Percentiles rank a stretch among this genome's conserved stretches.
Evolutionary conservation across 1,140 invertebrate genomes (phyloP).

Genomic region (Drosophila pallidifrons): DNA sequence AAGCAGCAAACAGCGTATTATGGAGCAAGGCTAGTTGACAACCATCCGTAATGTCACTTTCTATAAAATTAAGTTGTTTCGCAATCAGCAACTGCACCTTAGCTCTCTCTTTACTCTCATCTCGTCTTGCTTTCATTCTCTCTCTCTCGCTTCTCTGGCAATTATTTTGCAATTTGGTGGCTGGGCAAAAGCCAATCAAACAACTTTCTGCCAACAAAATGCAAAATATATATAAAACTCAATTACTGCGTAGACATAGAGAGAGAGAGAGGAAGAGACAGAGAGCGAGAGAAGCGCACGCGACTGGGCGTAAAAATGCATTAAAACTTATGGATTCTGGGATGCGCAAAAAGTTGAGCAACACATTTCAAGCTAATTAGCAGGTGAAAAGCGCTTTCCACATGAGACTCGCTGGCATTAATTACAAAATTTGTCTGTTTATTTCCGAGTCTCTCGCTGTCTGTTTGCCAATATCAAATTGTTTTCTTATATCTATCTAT

Average conservation of each 20-base stretch:
- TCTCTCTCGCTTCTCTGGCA: conserved; percentile 23
- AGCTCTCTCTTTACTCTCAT: neutral
- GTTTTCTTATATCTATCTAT: conserved; percentile 34
- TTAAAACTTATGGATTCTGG: conserved; percentile 55
- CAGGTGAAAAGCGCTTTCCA: conserved; percentile 36
- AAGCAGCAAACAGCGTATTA: conserved; percentile 14
- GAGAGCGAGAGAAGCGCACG: neutral
- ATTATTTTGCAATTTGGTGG: conserved; percentile 78
- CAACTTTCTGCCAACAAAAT: conserved; percentile 73
- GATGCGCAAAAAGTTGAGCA: conserved; percentile 33
- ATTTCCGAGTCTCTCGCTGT: neutral
- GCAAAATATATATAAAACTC: conserved; percentile 76
- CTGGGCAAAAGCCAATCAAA: conserved; percentile 74
- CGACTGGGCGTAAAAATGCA: conserved; percentile 33
- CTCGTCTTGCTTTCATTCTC: neutral
- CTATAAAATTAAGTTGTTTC: conserved; percentile 76
- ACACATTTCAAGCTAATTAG: conserved; percentile 43
- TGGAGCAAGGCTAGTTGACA: conserved; percentile 39
- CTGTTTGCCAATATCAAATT: conserved; percentile 54
- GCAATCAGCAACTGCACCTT: conserved; percentile 61
- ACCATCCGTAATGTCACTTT: conserved; percentile 68
- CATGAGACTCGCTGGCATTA: conserved; percentile 37
- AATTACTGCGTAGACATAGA: conserved; percentile 55
- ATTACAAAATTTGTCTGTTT: conserved; percentile 48
- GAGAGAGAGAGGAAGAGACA: neutral